These are phyloP conservation scores for Plotosus lineatus DNA, from an alignment of 2,113 vertebrate genomes.

Conservation along the genomic window DNA sequence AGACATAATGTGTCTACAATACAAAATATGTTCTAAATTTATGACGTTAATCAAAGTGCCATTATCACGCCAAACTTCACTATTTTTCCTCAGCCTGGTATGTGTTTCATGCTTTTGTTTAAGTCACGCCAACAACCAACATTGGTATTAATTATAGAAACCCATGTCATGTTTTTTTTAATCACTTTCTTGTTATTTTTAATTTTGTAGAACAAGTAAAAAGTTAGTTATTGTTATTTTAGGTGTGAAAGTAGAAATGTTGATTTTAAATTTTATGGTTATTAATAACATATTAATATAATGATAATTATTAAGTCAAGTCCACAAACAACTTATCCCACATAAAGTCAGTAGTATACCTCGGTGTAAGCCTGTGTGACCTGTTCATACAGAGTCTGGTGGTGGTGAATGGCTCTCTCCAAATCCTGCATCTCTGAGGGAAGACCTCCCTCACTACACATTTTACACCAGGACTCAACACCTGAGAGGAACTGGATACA, in stretches of 20 bases:
- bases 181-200: neutral
- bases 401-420: constrained; percentile 94
- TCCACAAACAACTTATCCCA: neutral
- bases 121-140: neutral
- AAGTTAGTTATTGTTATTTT: neutral
- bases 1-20: too few species aligned
- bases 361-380: constrained; percentile 97
- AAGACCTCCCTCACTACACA: constrained; percentile 93
- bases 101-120: neutral
- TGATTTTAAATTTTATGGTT: too few species aligned
- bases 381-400: constrained; percentile 96
- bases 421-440: constrained; percentile 95
- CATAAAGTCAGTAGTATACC: constrained; percentile 69
- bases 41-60: neutral
- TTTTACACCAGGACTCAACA: constrained; percentile 96
- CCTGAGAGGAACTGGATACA: constrained; percentile 88
- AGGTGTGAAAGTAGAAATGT: too few species aligned
- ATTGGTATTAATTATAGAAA: neutral
- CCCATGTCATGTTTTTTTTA: neutral
- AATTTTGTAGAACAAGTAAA: neutral
- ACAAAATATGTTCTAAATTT: too few species aligned
- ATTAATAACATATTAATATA: too few species aligned
- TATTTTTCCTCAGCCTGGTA: neutral
- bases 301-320: neutral
- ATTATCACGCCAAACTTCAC: neutral